phyloP scores from a whole-genome alignment of 2,113 vertebrate genomes.

The Thomomys bottae region DNA sequence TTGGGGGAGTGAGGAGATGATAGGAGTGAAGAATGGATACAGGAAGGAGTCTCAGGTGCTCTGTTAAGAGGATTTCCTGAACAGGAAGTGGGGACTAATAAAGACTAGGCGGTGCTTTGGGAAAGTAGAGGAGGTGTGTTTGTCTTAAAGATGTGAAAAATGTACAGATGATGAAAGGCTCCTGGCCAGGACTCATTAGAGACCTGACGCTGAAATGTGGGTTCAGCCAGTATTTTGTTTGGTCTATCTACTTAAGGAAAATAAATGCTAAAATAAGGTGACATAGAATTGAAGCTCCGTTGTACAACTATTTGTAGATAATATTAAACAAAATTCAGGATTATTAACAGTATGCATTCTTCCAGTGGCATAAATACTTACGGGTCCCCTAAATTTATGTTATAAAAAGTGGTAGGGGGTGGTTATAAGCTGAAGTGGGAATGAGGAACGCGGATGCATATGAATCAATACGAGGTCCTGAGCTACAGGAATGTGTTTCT shows the following conservation, averaged over 20 bases:
- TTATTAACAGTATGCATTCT: background rate
- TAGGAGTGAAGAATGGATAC: background rate
- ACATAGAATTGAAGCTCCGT: background rate
- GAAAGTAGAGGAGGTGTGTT: background rate
- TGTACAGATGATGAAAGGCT: background rate
- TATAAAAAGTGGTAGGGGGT: background rate
- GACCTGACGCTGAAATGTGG: no score
- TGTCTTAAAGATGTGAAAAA: background rate
- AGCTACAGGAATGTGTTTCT: background rate
- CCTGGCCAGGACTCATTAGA: background rate
- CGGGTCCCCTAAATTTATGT: background rate
- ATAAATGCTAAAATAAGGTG: background rate
- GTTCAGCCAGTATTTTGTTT: no score
- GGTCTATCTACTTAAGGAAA: no score
- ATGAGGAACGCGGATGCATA: background rate
- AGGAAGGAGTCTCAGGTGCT: background rate
- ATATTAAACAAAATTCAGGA: background rate
- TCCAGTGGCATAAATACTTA: background rate
- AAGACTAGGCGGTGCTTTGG: background rate
- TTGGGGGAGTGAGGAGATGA: background rate
- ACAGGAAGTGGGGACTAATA: background rate
- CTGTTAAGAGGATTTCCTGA: background rate
- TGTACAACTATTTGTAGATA: background rate
- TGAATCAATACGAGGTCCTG: background rate
- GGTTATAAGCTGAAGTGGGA: background rate